Evolutionary conservation across 2,888 invertebrate genomes (phyloP), one percentile per base, ranked within the genome.

Genomic region (Hemistola chrysoprasaria): DNA sequence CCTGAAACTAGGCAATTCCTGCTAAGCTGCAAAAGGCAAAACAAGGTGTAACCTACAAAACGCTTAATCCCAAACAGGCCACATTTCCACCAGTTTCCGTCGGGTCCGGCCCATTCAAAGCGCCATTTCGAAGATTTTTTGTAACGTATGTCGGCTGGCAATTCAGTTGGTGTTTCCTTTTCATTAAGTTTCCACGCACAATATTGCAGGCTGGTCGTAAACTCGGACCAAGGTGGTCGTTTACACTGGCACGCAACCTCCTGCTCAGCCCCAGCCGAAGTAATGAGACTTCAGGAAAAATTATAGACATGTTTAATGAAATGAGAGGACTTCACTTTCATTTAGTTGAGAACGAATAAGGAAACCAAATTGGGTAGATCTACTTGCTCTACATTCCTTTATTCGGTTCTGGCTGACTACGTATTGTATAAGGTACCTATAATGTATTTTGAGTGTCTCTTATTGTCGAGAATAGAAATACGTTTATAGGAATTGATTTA

Each of bases 101-200:
- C 43, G 32, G 45, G 32, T 40, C 22, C 28, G 8, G 21, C 28
- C 45, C 38, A 41, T 48, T 50, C 48, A 42, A 39, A 47, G 33
- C 29, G 40, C 37, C 40, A 55, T 56, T 60, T 47, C 54, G 59
- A 56, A 50, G 55, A 47, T 50, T 70, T 71, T 66, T 64, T 62
- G 58, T 62, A 54, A 56, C 58, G 55, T 58, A 53, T 60, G 58
- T 62, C 45, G 52, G 35, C 40, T 29, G 32, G 65, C 65, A 71
- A 72, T 75, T 69, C 68, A 62, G 57, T 48, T 56, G 64, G 66
- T 66, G 71, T 79, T 81, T 77, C 75, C 75, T 75, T 82, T 81
- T 81, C 79, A 85, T 85, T 83, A 83, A 80, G 77, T 76, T 76
- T 69, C 72, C 70, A 81, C 84, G 83, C 79, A 79, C 83, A 80